These are phyloP conservation scores for Acheta domesticus DNA, from an alignment of 2,888 invertebrate genomes.

Conservation along the genomic window DNA sequence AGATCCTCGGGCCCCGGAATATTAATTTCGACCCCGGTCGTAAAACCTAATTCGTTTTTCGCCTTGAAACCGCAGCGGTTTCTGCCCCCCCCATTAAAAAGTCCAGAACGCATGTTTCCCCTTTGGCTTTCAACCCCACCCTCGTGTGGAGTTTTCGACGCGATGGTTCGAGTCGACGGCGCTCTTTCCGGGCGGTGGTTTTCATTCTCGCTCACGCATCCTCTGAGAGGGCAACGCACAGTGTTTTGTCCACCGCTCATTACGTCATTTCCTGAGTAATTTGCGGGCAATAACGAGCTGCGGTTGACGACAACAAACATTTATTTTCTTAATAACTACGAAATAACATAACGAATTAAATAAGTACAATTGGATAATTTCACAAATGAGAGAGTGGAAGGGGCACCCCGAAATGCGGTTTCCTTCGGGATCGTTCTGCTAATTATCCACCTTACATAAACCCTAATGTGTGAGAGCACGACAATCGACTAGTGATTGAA, in stretches of 20 bases:
- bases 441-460: not conserved
- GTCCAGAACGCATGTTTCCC: not conserved
- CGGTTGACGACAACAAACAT: conserved; percentile 4
- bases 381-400: not conserved
- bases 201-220: too few relatives aligned
- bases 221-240: too few relatives aligned
- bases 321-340: conserved; percentile 1
- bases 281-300: not conserved
- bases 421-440: not conserved
- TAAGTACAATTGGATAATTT: not conserved
- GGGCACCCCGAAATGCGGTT: not conserved
- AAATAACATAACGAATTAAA: not conserved
- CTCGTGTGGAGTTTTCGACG: too few relatives aligned
- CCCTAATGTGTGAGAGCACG: not conserved
- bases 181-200: too few relatives aligned
- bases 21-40: not conserved
- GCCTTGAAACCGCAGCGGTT: not conserved
- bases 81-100: not conserved
- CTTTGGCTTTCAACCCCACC: not conserved
- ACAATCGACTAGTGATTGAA: not conserved
- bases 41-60: not conserved
- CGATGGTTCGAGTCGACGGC: too few relatives aligned
- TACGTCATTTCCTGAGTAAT: not conserved
- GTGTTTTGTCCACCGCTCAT: not conserved
- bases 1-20: not conserved